Evolutionary conservation across 2,113 vertebrate genomes (phyloP), one percentile per base, ranked within the genome.

Genomic region (Ia io): DNA sequence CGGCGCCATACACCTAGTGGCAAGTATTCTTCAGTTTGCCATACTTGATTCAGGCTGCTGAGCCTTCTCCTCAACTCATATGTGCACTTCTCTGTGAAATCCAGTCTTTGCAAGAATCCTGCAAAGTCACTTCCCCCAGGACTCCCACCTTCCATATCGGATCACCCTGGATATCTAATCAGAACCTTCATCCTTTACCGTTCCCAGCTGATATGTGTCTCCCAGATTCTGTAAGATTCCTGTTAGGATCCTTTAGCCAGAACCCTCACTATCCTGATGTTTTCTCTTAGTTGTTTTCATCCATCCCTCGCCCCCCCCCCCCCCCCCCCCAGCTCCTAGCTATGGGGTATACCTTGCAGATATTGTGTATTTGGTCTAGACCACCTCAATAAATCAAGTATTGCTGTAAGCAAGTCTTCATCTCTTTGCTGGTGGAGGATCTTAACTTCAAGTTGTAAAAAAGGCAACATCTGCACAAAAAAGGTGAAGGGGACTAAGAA

Each of bases 311-410:
- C n/a, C n/a, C n/a, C n/a, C n/a, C n/a, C n/a, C 9, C n/a, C 11
- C 12, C 1, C 12, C 13, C n/a, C 2, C 22, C 51, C 16, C 13
- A 0, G 3, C 22, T 53, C n/a, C 18, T 18, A 8, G 35, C 23
- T 25, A 28, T 59, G 9, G 28, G 59, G 59, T 61, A 61, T 61
- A 61, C 25, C 28, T 61, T 63, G 61, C 37, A 23, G 35, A 40
- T 40, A 71, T 71, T 71, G 20, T 22, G 35, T 22, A 37, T 71
- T 37, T 23, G 37, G 5, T 40, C 56, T 56, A 56, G 69, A 71
- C 20, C 69, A 71, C 37, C 10, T 12, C 22, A 71, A 23, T 37
- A 40, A 70, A 70, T 35, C 20, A 12, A 70, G 69, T 40, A 70
- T 37, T 40, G 69, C 61, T 63, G 61, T 63, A 63, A 63, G 61